A percentile compares a stretch with the other conserved stretches of the same genome.
Evolutionary conservation across 2,888 invertebrate genomes (phyloP).

Genomic region (Chloroclystis v-ata): DNA sequence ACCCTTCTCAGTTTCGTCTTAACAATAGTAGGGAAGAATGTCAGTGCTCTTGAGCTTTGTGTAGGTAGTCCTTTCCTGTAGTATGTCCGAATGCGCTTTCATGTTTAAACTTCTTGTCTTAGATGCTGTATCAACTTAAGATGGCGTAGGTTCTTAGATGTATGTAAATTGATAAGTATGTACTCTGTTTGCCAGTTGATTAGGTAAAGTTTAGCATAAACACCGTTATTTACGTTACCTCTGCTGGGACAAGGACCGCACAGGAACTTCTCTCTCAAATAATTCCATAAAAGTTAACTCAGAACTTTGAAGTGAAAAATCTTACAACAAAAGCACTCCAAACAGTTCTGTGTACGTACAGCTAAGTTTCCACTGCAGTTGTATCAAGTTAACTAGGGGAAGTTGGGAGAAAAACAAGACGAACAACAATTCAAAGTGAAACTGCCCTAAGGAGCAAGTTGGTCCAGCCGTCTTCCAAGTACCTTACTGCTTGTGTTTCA

Average conservation of each 20-base stretch:
- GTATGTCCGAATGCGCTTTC: neutral
- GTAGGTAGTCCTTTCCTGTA: slow-evolving; percentile 5
- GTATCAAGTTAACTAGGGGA: slow-evolving; percentile 27
- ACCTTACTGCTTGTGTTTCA: slow-evolving; percentile 13
- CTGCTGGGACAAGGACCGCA: no score
- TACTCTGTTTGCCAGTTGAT: no score
- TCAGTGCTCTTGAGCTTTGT: slow-evolving; percentile 41
- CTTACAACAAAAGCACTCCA: slow-evolving; percentile 5
- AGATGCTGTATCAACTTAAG: no score
- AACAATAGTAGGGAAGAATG: slow-evolving; percentile 48
- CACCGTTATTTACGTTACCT: no score
- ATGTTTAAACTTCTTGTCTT: neutral
- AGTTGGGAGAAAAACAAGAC: slow-evolving; percentile 27
- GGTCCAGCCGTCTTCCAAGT: slow-evolving; percentile 11
- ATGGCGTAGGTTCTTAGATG: no score
- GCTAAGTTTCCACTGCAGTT: slow-evolving; percentile 24
- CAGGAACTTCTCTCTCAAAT: no score
- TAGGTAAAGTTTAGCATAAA: no score
- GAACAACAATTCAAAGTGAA: slow-evolving; percentile 32
- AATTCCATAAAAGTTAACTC: no score
- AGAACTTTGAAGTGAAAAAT: slow-evolving; percentile 2
- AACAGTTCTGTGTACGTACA: slow-evolving; percentile 20
- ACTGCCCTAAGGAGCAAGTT: slow-evolving; percentile 31
- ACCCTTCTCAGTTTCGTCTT: slow-evolving; percentile 62
- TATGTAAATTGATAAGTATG: no score